Evolutionary conservation across 1,140 invertebrate species (phyloP).

Genomic region (Idris sp.): DNA sequence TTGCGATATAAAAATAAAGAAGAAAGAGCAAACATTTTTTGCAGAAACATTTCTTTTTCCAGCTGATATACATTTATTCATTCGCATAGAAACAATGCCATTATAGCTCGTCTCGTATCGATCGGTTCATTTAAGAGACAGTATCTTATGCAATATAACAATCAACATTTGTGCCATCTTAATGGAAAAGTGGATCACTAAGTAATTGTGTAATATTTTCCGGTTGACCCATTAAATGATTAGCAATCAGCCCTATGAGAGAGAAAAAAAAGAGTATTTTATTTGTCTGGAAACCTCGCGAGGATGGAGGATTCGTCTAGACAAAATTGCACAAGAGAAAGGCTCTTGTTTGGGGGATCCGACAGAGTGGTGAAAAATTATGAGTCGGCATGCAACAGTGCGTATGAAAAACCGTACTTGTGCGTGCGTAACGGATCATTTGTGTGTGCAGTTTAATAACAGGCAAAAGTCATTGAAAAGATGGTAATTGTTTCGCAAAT

Average conservation of each 20-base stretch:
- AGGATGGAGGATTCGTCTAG: slow-evolving; percentile 67
- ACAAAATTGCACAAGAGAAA: slow-evolving; percentile 61
- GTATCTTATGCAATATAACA: not conserved
- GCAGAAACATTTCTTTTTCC: too few species aligned
- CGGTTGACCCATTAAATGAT: slow-evolving; percentile 28
- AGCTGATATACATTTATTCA: too few species aligned
- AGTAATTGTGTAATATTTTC: slow-evolving; percentile 40
- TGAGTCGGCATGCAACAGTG: slow-evolving; percentile 43
- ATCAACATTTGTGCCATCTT: not conserved
- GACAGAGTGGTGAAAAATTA: slow-evolving; percentile 43
- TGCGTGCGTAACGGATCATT: slow-evolving; percentile 17
- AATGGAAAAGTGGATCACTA: slow-evolving; percentile 30
- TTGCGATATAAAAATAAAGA: too few species aligned
- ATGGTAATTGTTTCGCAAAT: slow-evolving; percentile 61
- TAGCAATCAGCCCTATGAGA: slow-evolving; percentile 10
- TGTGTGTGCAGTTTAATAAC: slow-evolving; percentile 40
- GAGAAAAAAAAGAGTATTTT: slow-evolving; percentile 30
- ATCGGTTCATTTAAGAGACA: slow-evolving; percentile 4
- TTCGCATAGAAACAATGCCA: slow-evolving; percentile 25
- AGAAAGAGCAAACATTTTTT: too few species aligned
- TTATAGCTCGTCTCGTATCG: slow-evolving; percentile 26
- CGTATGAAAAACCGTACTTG: slow-evolving; percentile 41
- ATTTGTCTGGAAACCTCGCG: slow-evolving; percentile 45
- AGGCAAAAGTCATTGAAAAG: slow-evolving; percentile 24
- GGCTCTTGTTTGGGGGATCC: slow-evolving; percentile 31